Evolutionary conservation across 2,888 invertebrate species (phyloP), one percentile per base, ranked within the genome.

Genomic region (Caenorhabditis sp.): DNA sequence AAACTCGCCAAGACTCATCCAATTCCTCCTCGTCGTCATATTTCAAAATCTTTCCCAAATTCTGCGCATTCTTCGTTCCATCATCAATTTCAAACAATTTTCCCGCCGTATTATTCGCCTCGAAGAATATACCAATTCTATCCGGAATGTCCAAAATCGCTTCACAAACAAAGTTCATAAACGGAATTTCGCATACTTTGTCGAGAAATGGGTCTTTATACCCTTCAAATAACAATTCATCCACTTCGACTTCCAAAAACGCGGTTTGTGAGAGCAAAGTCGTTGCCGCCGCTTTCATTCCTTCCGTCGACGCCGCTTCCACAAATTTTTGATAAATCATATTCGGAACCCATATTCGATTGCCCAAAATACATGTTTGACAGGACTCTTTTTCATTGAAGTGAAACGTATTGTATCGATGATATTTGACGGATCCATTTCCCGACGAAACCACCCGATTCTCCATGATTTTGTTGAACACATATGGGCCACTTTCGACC

Each of bases 131-230:
- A 1, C 87, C 87, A 58, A 87, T 87, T 21, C 87, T 73, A 17
- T 87, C 87, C 43, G 87, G 87, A 31, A 87, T 70, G 61, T 85
- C 83, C 14, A 87, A 73, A 60, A 87, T 83, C 7, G 84, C 75
- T 59, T 87, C 84, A 61, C 87, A 87, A 26, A 87, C 80, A 60
- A 87, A 84, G 67, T 84, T 83, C 72, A 87, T 85, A 67, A 86
- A 84, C 8, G 85, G 85, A 43, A 86, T 82, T 36, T 81, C 81
- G 71, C 86, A 86, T 25, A 85, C 73, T 65, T 86, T 84, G 58
- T 87, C 87, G 12, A 87, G 71, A 62, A 87, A 87, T 20, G 86
- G 86, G 60, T 87, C 87, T 59, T 81, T 80, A 76, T 87, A 87
- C 27, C 87, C 87, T 64, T 83, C 83, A 76, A 85, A 87, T 14